A percentile compares a stretch with the other conserved stretches of the same genome.
Evolutionary conservation across 2,797 vertebrate genomes (phyloP).

Genomic region (Coilia nasus): DNA sequence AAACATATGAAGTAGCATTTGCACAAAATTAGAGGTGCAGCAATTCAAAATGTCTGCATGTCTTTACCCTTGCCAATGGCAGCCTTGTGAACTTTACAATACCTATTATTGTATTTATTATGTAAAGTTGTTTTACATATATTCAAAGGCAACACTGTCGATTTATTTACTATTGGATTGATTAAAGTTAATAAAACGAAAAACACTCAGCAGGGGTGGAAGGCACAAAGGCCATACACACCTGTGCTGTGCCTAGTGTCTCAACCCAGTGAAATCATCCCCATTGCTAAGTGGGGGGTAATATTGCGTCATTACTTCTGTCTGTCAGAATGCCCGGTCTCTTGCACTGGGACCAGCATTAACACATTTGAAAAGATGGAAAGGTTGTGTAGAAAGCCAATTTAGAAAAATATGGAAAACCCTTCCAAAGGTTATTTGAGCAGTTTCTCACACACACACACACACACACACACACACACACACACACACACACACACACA

Average conservation of each 20-base stretch:
- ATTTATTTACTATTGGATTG: neutral
- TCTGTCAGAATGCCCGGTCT: slow-evolving; percentile 36
- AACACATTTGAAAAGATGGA: slow-evolving; percentile 47
- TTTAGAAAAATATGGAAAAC: slow-evolving; percentile 53
- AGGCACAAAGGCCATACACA: neutral
- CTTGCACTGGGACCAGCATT: slow-evolving; percentile 40
- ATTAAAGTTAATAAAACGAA: neutral
- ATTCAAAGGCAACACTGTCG: neutral
- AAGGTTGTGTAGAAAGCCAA: slow-evolving; percentile 59
- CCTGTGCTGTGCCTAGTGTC: neutral
- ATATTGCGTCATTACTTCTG: slow-evolving; percentile 24
- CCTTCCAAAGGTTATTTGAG: slow-evolving; percentile 37
- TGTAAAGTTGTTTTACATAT: neutral
- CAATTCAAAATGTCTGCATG: neutral
- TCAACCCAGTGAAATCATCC: slow-evolving; percentile 26
- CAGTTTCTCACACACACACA: neutral
- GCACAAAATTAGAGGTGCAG: neutral
- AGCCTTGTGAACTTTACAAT: neutral
- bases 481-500: slow-evolving; percentile 17
- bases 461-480: slow-evolving; percentile 44
- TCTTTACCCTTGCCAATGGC: neutral
- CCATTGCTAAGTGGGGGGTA: neutral
- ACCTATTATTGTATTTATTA: neutral
- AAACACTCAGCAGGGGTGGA: neutral
- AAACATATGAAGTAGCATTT: neutral